Conservation (phyloP, 2,888 invertebrate genomes). For the Thymelicus acteon region DNA sequence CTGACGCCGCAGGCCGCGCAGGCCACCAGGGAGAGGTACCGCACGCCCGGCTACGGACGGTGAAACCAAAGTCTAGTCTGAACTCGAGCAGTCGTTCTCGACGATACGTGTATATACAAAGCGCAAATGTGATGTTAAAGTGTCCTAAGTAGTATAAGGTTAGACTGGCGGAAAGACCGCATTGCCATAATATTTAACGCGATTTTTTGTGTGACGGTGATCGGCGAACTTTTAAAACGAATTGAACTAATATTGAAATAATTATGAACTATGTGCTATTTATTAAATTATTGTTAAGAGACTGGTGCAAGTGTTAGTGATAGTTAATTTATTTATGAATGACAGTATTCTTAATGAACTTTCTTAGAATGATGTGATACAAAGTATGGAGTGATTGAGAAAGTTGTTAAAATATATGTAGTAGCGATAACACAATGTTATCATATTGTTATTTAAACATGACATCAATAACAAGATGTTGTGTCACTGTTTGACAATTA, state of each 20-base stretch:
- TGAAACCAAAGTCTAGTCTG: slow-evolving; percentile 83
- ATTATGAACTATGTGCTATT: slow-evolving; percentile 67
- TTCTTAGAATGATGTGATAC: slow-evolving; percentile 63
- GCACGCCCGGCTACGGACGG: slow-evolving; percentile 75
- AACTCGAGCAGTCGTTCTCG: slow-evolving; percentile 63
- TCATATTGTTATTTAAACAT: slow-evolving; percentile 56
- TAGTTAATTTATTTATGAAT: slow-evolving; percentile 83
- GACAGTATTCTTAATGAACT: slow-evolving; percentile 78
- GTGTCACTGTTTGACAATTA: slow-evolving; percentile 50
- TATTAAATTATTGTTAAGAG: slow-evolving; percentile 81
- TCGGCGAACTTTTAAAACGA: slow-evolving; percentile 60
- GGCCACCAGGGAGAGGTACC: slow-evolving; percentile 59
- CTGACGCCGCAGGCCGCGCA: slow-evolving; percentile 87
- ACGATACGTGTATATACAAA: slow-evolving; percentile 78
- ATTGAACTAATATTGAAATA: slow-evolving; percentile 57
- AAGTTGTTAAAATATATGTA: slow-evolving; percentile 56
- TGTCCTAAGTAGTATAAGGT: slow-evolving; percentile 82
- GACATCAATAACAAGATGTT: slow-evolving; percentile 54
- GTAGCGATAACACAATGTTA: slow-evolving; percentile 61
- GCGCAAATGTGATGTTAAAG: slow-evolving; percentile 84
- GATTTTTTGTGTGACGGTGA: slow-evolving; percentile 46
- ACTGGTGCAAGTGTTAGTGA: slow-evolving; percentile 73
- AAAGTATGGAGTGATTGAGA: slow-evolving; percentile 60
- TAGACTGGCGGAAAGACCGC: slow-evolving; percentile 75
- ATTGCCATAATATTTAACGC: slow-evolving; percentile 80